Percentiles rank a stretch among this genome's conserved stretches.
These are phyloP conservation scores for Sitobion miscanthi DNA, from an alignment of 1,140 invertebrate genomes.

Conservation along the genomic window DNA sequence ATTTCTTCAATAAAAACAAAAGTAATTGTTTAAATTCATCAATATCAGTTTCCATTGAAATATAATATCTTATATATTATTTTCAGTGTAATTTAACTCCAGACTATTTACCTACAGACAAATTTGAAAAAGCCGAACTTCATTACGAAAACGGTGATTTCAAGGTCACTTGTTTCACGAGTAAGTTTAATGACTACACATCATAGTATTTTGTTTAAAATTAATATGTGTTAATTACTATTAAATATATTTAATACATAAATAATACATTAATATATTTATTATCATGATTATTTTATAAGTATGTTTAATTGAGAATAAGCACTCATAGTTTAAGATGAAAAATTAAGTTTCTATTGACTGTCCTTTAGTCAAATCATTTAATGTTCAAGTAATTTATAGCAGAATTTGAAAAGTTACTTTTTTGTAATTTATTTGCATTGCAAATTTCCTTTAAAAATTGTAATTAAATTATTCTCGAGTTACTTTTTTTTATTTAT, in stretches of 20 bases:
- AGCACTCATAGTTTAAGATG: neutral
- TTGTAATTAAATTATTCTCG: no score
- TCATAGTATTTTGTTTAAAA: neutral
- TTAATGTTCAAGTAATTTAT: neutral
- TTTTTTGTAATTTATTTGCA: no score
- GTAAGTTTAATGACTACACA: neutral
- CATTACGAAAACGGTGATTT: neutral
- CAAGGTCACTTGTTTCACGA: neutral
- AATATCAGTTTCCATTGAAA: neutral
- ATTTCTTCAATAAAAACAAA: conserved; percentile 26
- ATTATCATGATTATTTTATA: neutral
- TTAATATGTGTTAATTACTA: neutral
- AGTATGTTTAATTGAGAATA: neutral
- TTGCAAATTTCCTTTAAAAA: no score
- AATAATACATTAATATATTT: neutral
- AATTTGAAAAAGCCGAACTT: conserved; percentile 29
- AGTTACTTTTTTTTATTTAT: no score
- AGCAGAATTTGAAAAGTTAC: neutral
- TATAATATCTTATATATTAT: neutral
- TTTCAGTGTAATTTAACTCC: neutral
- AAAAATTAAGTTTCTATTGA: neutral
- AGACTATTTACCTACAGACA: neutral
- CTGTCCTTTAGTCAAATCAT: neutral
- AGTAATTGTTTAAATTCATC: conserved; percentile 11
- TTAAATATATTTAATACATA: neutral